Conservation (phyloP, 2,113 vertebrate species). For the Apteryx mantelli region DNA sequence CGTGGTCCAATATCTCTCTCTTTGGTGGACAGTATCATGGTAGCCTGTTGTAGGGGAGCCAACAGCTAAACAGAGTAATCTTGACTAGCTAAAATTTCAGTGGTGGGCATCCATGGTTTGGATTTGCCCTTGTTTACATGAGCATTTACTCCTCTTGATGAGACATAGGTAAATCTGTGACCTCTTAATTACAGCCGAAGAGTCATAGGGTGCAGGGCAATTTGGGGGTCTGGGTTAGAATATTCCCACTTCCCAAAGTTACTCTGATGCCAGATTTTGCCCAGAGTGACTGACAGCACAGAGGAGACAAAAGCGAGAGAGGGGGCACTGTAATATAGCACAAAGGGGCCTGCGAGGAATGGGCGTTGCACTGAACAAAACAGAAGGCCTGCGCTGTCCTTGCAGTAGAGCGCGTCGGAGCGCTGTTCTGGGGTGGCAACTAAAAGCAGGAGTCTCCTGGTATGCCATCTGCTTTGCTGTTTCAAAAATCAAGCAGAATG, state of each 20-base stretch:
- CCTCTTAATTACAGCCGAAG: neutral
- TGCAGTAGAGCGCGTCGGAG: neutral
- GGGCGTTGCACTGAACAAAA: neutral
- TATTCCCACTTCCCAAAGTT: conserved; percentile 37
- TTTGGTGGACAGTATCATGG: neutral
- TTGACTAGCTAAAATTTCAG: neutral
- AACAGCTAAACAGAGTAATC: neutral
- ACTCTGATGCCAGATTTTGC: neutral
- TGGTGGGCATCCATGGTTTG: neutral
- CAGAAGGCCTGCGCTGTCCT: neutral
- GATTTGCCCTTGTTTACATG: neutral
- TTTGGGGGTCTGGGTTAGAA: neutral
- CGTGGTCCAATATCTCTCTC: neutral
- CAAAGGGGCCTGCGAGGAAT: conserved; percentile 50
- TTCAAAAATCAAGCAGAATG: rapidly evolving
- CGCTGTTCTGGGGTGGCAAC: neutral
- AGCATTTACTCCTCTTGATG: neutral
- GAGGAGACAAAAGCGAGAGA: conserved; percentile 59
- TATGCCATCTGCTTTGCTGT: neutral
- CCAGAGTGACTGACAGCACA: neutral
- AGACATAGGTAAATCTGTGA: neutral
- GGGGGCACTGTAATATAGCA: conserved; percentile 17
- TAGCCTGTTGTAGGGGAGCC: neutral
- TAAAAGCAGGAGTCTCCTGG: neutral
- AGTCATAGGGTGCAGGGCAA: neutral